phyloP scores from a whole-genome alignment of 2,797 vertebrate species.

The Hydrocynus forskahlii region DNA sequence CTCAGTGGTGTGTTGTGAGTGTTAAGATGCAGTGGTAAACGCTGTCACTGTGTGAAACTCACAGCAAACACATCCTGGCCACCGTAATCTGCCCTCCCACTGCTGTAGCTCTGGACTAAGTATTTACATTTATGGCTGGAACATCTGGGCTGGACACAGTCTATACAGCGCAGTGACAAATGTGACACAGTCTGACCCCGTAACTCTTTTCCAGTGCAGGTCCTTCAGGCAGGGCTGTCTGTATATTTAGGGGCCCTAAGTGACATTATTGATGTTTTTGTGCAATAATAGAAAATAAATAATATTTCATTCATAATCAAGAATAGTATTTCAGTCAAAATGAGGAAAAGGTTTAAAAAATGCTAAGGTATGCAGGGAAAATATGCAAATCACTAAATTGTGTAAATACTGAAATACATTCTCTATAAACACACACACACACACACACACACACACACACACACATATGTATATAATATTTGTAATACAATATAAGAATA shows the following conservation, averaged over 20 bases:
- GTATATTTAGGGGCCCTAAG: not conserved
- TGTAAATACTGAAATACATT: no score
- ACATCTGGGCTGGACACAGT: not conserved
- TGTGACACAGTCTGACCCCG: not conserved
- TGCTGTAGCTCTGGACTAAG: not conserved
- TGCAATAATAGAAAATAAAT: no score
- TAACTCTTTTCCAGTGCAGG: not conserved
- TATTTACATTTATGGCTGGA: not conserved
- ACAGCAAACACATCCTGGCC: not conserved
- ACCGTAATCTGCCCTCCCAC: not conserved
- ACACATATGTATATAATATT: no score
- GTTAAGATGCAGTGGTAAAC: not conserved
- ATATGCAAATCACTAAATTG: no score
- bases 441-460: no score
- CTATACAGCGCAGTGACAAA: not conserved
- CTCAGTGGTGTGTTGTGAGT: not conserved
- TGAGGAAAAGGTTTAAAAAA: no score
- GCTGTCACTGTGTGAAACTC: slow-evolving; percentile 2
- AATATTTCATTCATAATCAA: no score
- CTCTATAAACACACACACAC: no score
- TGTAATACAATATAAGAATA: not conserved
- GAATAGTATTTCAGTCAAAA: no score
- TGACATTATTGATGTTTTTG: no score
- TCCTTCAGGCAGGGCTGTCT: not conserved
- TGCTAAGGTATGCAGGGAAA: no score